Evolutionary conservation across 1,140 invertebrate genomes (phyloP), one percentile per base, ranked within the genome.

Genomic region (Potamilus streckersoni): DNA sequence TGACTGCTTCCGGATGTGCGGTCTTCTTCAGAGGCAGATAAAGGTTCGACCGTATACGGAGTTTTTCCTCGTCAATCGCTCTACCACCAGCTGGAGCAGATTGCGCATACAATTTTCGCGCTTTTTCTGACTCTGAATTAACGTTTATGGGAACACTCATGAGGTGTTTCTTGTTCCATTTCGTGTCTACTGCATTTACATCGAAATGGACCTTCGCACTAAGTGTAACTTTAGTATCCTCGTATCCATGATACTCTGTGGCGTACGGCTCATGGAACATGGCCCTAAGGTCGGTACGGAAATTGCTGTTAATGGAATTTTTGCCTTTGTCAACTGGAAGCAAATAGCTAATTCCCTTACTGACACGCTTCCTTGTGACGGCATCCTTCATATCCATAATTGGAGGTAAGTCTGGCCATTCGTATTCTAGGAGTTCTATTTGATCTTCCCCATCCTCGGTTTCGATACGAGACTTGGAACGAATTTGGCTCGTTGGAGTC

Each of bases 231-330:
- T 79, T 76, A 20, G 71, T 82, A 58, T 88, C 85, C 60, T 87
- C 82, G 73, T 82, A 86, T 23, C 55, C 63, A 2, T 71, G 60
- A 19, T 80, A 72, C 23, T 83, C 83, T 31, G 69, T 81, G 31
- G 81, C 78, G 71, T 88, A 88, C 6, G 85, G 85, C 49, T 87
- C 86, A 65, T 84, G 82, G 73, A 87, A 88, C 86, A 87, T 86
- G 14, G 84, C 84, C 19, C 86, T 67, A 13, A 88, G 75, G 69
- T 88, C 84, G 17, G 85, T 87, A 19, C 83, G 77, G 75, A 81
- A 88, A 16, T 80, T 77, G 63, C 76, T 84, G 60, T 87, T 81
- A 57, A 88, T 84, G n/a, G 87, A 87, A 65, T 83, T 85, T 55
- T 80, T 77, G 2, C 78, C 83, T 73, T 87, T 86, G 75, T 87